Evolutionary conservation across 1,140 invertebrate species (phyloP).

Genomic region (Eubasilissa regina): DNA sequence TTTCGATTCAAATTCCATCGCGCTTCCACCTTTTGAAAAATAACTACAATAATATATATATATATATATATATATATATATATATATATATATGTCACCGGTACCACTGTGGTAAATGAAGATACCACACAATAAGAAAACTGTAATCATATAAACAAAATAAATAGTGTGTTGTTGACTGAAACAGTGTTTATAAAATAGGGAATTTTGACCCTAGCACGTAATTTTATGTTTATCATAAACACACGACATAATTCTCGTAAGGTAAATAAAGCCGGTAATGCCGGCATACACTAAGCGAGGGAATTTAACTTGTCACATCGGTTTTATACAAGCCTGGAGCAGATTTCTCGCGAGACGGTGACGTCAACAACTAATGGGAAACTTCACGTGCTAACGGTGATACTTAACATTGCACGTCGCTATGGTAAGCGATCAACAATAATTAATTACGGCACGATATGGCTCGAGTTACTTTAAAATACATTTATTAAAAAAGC

Average conservation of each 20-base stretch:
- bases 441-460: not conserved
- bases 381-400: not conserved
- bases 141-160: no score
- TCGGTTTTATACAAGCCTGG: not conserved
- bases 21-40: no score
- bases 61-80: no score
- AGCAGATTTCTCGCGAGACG: constrained; percentile 16
- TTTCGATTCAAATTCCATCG: no score
- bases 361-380: not conserved
- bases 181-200: not conserved
- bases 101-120: no score
- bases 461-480: not conserved
- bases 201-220: not conserved
- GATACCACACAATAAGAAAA: no score
- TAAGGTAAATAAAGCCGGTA: constrained; percentile 12
- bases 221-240: constrained; percentile 11
- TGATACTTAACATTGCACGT: not conserved
- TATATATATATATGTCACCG: no score
- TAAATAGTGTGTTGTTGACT: not conserved
- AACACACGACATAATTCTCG: constrained; percentile 15
- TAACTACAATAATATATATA: no score
- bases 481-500: no score
- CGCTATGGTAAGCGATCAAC: not conserved
- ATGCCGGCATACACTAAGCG: constrained; percentile 1
- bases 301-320: constrained; percentile 28